Percentiles rank a stretch among this genome's conserved stretches.
Evolutionary conservation across 2,888 invertebrate genomes (phyloP).

Genomic region (Dascillus cervinus): DNA sequence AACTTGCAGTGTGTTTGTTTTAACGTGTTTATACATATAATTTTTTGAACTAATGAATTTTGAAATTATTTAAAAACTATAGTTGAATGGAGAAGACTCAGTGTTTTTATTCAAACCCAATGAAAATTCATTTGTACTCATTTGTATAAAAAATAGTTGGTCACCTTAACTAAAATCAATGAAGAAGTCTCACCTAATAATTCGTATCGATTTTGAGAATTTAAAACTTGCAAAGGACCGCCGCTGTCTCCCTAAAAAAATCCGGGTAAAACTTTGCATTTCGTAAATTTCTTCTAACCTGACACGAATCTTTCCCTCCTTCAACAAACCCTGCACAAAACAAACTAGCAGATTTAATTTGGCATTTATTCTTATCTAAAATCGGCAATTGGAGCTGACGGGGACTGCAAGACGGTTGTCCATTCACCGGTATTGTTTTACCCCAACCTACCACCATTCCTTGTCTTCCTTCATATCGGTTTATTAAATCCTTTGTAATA

Average conservation of each 20-base stretch:
- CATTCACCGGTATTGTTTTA: conserved; percentile 66
- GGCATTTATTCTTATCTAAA: conserved; percentile 67
- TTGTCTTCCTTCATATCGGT: conserved; percentile 45
- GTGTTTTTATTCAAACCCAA: no score
- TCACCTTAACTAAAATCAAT: no score
- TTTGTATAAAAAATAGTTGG: no score
- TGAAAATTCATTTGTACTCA: no score
- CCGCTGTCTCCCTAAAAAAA: conserved; percentile 64
- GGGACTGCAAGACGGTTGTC: conserved; percentile 67
- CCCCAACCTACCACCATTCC: conserved; percentile 86
- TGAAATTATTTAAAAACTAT: no score
- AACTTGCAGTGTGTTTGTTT: no score
- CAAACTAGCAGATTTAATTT: conserved; percentile 76
- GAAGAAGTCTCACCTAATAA: conserved; percentile 44
- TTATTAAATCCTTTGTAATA: background rate
- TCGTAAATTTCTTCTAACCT: conserved; percentile 29
- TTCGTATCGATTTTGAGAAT: conserved; percentile 58
- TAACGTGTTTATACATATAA: no score
- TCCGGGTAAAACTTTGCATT: background rate
- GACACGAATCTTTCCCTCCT: conserved; percentile 76
- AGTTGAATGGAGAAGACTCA: no score
- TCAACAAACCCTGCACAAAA: conserved; percentile 65
- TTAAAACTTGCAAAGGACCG: conserved; percentile 69
- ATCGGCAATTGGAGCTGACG: conserved; percentile 83
- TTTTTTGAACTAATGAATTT: no score